These are phyloP conservation scores for Catonia carolina DNA, from an alignment of 2,888 invertebrate genomes.

Conservation along the genomic window DNA sequence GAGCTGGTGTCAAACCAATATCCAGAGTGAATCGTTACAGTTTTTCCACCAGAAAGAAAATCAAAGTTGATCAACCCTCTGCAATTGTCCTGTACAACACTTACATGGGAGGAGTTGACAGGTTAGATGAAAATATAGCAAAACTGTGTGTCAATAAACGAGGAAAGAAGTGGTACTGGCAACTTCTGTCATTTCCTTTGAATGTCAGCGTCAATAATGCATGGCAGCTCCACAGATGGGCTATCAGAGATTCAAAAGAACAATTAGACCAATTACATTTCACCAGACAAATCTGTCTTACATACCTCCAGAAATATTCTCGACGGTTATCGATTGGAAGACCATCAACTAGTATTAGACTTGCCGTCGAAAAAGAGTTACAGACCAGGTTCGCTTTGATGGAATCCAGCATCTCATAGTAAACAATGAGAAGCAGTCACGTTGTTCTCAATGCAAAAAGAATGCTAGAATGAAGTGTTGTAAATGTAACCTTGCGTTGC, in stretches of 20 bases:
- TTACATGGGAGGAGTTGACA: constrained; percentile 15
- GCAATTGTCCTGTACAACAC: constrained; percentile 1
- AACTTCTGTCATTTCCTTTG: constrained; percentile 7
- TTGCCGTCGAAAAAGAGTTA: background rate
- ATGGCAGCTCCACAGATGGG: constrained; percentile 1
- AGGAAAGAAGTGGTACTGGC: constrained; percentile 13
- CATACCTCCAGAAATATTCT: constrained; percentile 8
- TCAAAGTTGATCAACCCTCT: background rate
- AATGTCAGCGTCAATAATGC: constrained; percentile 1
- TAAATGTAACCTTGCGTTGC: constrained; percentile 9
- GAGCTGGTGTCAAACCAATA: background rate
- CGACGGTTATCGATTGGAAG: background rate
- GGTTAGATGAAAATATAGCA: constrained; percentile 9
- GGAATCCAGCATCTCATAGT: background rate
- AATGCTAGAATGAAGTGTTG: constrained; percentile 11
- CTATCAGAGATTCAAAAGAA: background rate
- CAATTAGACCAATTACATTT: constrained; percentile 2
- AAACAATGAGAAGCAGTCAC: background rate
- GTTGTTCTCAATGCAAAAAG: constrained; percentile 7
- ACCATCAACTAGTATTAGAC: background rate
- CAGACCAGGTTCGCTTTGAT: constrained; percentile 7
- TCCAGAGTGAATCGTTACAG: constrained; percentile 2
- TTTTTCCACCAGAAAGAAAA: background rate
- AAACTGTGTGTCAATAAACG: constrained; percentile 3
- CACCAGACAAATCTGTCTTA: background rate